phyloP scores from a whole-genome alignment of 2,888 invertebrate species.

The Andrena flavipes region DNA sequence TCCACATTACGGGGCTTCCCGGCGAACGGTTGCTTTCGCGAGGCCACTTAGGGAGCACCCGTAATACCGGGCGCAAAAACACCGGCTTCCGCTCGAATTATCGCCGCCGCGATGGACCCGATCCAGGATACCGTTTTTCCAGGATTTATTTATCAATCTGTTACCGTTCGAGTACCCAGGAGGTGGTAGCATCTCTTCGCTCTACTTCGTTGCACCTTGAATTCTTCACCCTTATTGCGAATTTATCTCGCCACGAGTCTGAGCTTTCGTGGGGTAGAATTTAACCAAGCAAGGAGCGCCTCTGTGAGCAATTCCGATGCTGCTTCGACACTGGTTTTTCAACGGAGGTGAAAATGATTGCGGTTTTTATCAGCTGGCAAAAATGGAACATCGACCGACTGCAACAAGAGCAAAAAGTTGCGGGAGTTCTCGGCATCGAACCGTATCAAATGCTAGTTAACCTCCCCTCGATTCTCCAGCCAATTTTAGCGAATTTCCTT shows the following conservation, averaged over 20 bases:
- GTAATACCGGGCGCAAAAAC: slow-evolving; percentile 31
- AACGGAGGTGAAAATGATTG: slow-evolving; percentile 18
- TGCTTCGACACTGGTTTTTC: background rate
- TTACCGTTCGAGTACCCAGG: background rate
- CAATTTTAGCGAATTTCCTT: background rate
- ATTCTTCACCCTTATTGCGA: no score
- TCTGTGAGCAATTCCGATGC: background rate
- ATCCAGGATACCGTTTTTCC: background rate
- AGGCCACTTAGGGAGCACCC: slow-evolving; percentile 30
- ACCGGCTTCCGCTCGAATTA: slow-evolving; percentile 28
- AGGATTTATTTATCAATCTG: slow-evolving; percentile 8
- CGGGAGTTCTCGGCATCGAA: background rate
- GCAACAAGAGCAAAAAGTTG: background rate
- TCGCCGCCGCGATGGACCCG: slow-evolving; percentile 18
- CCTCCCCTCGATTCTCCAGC: background rate
- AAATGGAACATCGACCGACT: slow-evolving; percentile 4
- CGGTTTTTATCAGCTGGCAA: background rate
- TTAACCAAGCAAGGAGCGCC: slow-evolving; percentile 1
- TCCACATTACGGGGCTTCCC: slow-evolving; percentile 36
- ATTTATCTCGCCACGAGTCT: no score
- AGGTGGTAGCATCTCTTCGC: background rate
- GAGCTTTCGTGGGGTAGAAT: no score
- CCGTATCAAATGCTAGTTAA: slow-evolving; percentile 16
- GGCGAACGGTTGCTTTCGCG: slow-evolving; percentile 14
- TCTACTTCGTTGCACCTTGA: background rate